Evolutionary conservation across 2,888 invertebrate species (phyloP).

Genomic region (Pocota personata): DNA sequence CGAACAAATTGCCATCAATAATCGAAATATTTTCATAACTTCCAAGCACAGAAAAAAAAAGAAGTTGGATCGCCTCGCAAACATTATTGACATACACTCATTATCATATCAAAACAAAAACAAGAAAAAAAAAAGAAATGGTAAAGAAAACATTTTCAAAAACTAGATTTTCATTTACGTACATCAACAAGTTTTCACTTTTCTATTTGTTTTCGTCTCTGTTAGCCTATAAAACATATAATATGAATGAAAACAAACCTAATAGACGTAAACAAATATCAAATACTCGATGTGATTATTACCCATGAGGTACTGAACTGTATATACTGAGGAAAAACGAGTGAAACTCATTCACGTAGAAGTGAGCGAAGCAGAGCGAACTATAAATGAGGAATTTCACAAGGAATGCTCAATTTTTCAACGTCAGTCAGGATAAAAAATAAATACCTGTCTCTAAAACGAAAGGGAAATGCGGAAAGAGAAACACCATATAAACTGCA

Average conservation of each 20-base stretch:
- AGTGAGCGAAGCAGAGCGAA: neutral
- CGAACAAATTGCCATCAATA: neutral
- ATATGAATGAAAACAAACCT: neutral
- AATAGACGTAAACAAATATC: constrained; percentile 17
- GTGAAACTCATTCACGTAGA: constrained; percentile 25
- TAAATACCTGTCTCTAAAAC: neutral
- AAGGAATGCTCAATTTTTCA: constrained; percentile 33
- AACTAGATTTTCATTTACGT: neutral
- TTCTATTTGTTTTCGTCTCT: neutral
- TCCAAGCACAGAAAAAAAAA: neutral
- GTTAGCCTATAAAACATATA: neutral
- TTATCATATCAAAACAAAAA: constrained; percentile 2
- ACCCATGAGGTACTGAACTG: constrained; percentile 17
- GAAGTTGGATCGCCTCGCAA: neutral
- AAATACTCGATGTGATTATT: constrained; percentile 6
- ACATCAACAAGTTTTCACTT: neutral
- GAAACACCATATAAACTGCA: constrained; percentile 13
- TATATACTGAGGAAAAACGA: neutral
- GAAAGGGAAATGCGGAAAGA: constrained; percentile 53
- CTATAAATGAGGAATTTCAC: constrained; percentile 15
- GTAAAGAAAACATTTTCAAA: neutral
- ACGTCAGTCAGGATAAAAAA: neutral
- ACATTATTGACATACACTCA: neutral
- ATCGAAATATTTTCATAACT: constrained; percentile 15
- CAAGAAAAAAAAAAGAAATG: neutral